Evolutionary conservation across 1,140 invertebrate genomes (phyloP).

Genomic region (Ooceraea biroi): DNA sequence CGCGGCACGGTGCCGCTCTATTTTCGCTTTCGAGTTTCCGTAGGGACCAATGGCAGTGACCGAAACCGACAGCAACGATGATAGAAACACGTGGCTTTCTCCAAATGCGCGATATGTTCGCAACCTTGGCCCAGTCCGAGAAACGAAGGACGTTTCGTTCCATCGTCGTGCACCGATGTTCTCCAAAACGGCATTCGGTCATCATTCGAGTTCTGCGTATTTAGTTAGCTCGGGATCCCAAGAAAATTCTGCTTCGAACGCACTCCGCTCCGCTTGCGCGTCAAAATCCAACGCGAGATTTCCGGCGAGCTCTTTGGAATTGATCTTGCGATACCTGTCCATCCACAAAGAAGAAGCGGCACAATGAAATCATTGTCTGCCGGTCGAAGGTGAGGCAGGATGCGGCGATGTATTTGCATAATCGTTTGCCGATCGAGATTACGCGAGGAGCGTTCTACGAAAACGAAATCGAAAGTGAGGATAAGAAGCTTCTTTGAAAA

Average conservation of each 20-base stretch:
- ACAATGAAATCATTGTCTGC: not conserved
- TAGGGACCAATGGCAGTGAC: constrained; percentile 11
- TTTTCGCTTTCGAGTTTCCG: not conserved
- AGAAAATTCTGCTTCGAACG: not conserved
- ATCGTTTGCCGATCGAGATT: constrained; percentile 13
- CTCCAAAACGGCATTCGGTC: not conserved
- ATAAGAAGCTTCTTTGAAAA: not conserved
- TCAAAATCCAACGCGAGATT: not conserved
- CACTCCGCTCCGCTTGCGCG: not conserved
- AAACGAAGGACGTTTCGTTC: not conserved
- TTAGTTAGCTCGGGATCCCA: not conserved
- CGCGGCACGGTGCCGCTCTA: constrained; percentile 3
- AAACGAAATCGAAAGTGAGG: not conserved
- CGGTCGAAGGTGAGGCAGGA: constrained; percentile 36
- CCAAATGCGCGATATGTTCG: not conserved
- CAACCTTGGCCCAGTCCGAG: constrained; percentile 13
- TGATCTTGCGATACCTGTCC: not conserved
- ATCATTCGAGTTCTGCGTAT: not conserved
- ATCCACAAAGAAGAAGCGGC: not conserved
- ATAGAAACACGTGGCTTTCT: not conserved
- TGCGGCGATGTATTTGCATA: constrained; percentile 28
- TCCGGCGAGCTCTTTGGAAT: not conserved
- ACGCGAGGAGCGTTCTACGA: not conserved
- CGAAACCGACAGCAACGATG: not conserved
- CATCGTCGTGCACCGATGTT: not conserved